phyloP scores from a whole-genome alignment of 2,113 vertebrate genomes.

The Lamprologus speciosus region DNA sequence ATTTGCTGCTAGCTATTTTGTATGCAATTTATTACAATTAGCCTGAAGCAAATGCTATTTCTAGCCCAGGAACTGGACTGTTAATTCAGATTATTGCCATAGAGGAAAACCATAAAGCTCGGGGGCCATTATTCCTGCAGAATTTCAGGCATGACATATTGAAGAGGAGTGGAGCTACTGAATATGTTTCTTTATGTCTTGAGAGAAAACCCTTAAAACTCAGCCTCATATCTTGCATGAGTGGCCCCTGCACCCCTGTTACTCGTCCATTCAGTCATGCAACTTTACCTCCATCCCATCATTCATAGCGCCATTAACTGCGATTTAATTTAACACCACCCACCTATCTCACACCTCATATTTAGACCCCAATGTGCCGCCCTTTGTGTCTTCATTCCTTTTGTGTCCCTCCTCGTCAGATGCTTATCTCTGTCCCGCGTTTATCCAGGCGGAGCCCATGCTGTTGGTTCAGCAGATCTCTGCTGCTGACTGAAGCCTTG shows the following conservation, averaged over 20 bases:
- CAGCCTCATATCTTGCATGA: neutral
- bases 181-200: neutral
- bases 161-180: neutral
- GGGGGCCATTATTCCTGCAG: constrained; percentile 16
- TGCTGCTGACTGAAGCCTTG: constrained; percentile 49
- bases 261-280: neutral
- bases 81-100: constrained; percentile 32
- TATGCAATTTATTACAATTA: constrained; percentile 23
- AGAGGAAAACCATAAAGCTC: constrained; percentile 11
- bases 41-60: constrained; percentile 28
- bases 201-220: neutral
- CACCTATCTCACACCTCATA: neutral
- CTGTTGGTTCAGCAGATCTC: constrained; percentile 56
- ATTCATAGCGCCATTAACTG: neutral
- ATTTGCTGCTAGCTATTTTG: neutral
- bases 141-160: neutral
- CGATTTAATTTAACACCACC: constrained; percentile 4
- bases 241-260: neutral
- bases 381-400: neutral
- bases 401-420: constrained; percentile 6
- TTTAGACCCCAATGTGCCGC: neutral
- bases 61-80: neutral
- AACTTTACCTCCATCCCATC: neutral
- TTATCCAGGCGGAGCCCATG: neutral
- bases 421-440: constrained; percentile 30